phyloP scores from a whole-genome alignment of 2,888 invertebrate species.

The Protula sp. region DNA sequence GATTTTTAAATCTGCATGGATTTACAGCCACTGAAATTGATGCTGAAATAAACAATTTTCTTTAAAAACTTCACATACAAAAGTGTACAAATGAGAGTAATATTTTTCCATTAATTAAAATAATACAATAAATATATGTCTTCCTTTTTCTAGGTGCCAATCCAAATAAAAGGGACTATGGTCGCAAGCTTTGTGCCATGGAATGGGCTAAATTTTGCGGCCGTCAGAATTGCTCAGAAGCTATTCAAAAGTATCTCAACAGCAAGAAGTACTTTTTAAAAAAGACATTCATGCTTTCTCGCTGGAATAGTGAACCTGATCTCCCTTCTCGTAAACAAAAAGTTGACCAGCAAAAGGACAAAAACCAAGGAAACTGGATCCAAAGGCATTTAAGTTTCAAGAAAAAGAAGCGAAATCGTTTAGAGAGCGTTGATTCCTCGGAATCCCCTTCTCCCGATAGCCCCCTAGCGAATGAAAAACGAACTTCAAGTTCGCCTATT shows the following conservation, averaged over 20 bases:
- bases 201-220: conserved; percentile 74
- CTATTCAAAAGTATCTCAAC: conserved; percentile 63
- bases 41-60: no score
- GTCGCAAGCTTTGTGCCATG: conserved; percentile 66
- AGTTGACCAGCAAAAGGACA: background rate
- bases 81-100: no score
- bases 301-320: conserved; percentile 62
- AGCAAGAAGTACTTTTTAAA: conserved; percentile 42
- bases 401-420: conserved; percentile 8
- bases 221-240: conserved; percentile 66
- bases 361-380: conserved; percentile 20
- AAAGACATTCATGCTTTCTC: conserved; percentile 29
- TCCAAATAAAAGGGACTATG: conserved; percentile 65
- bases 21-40: no score
- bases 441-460: background rate
- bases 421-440: background rate
- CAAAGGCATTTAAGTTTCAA: conserved; percentile 25
- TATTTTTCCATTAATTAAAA: no score
- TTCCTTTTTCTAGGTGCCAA: conserved; percentile 65
- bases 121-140: no score
- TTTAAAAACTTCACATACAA: no score
- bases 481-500: conserved; percentile 12
- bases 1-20: no score
- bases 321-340: conserved; percentile 16
- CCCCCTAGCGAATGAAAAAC: conserved; percentile 2